Conservation (phyloP, 2,113 vertebrate genomes). For the Siniperca chuatsi region DNA sequence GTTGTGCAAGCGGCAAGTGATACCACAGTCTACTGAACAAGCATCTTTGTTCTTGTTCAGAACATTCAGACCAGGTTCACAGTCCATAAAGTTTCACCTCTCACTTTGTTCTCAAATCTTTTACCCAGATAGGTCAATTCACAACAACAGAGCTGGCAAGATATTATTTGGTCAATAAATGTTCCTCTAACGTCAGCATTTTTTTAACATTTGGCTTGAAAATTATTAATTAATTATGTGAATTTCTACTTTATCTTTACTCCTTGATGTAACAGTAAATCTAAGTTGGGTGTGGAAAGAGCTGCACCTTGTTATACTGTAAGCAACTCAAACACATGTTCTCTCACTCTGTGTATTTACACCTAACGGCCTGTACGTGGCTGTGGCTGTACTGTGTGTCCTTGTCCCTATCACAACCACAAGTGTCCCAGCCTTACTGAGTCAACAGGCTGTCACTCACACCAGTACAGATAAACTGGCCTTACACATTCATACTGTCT, state of each 20-base stretch:
- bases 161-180: background rate
- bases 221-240: background rate
- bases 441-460: constrained; percentile 56
- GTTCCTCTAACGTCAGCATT: background rate
- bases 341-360: constrained; percentile 12
- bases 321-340: background rate
- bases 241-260: background rate
- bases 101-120: background rate
- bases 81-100: background rate
- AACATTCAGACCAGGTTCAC: background rate
- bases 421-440: constrained; percentile 29
- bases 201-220: background rate
- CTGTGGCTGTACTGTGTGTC: background rate
- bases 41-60: background rate
- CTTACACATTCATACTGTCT: constrained; percentile 38
- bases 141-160: background rate
- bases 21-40: background rate
- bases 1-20: background rate
- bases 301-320: background rate
- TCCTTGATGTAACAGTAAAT: background rate
- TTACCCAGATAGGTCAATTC: background rate
- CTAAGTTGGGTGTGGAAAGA: constrained; percentile 3
- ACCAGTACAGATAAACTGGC: constrained; percentile 38
- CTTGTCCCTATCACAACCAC: constrained; percentile 40
- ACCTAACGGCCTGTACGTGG: background rate